Evolutionary conservation across 2,113 vertebrate species (phyloP).

Genomic region (Heloderma charlesbogerti): DNA sequence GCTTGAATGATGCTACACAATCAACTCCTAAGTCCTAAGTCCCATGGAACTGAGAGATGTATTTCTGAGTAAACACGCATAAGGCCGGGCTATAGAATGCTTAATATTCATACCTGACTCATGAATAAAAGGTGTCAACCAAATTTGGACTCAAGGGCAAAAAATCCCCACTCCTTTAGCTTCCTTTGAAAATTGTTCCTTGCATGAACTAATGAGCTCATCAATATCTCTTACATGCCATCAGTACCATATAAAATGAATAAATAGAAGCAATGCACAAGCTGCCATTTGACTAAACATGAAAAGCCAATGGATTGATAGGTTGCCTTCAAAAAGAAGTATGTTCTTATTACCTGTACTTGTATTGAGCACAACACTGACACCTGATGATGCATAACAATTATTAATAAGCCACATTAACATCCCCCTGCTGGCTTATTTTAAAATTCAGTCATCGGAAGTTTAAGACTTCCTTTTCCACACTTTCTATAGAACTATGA

Average conservation of each 20-base stretch:
- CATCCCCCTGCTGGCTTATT: neutral
- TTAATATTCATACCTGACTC: neutral
- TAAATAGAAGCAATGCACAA: neutral
- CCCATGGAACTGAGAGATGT: neutral
- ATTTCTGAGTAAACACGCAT: neutral
- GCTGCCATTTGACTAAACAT: neutral
- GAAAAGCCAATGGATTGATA: conserved; percentile 19
- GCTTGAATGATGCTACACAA: neutral
- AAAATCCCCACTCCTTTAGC: neutral
- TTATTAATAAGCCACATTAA: conserved; percentile 29
- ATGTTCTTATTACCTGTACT: conserved; percentile 29
- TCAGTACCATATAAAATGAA: conserved; percentile 7
- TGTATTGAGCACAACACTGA: neutral
- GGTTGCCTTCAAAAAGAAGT: conserved; percentile 20
- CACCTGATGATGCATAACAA: conserved; percentile 19
- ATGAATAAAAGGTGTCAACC: neutral
- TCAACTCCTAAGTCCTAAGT: neutral
- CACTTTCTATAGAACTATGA: neutral
- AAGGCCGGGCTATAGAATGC: neutral
- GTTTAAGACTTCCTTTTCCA: neutral
- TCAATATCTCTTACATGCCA: neutral
- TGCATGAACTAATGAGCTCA: conserved; percentile 14
- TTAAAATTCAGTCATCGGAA: conserved; percentile 21
- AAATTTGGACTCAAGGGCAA: neutral
- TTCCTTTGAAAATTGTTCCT: neutral